Evolutionary conservation across 2,888 invertebrate species (phyloP), one percentile per base, ranked within the genome.

Genomic region (Malthinus flaveolus): DNA sequence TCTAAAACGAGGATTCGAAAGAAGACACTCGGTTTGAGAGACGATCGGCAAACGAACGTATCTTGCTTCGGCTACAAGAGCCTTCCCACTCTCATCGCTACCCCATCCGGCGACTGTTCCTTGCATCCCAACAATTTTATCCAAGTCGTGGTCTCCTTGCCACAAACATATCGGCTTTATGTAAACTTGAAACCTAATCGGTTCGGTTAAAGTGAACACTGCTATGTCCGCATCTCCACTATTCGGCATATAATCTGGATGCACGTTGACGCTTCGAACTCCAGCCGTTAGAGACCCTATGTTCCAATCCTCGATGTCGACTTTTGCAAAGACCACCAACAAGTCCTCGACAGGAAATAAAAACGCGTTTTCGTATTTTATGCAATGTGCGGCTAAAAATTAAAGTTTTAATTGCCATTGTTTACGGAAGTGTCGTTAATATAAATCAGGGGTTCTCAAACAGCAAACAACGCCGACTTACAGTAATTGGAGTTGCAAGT

Each of bases 91-190:
- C 60, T 81, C 82, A 45, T 80, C 82, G 5, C 76, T 76, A 9
- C 85, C 85, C 86, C 86, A 86, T 6, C 85, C 86, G 1, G 84
- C 81, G 2, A 85, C 83, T 74, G 78, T 76, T 9, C 83, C 85
- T 10, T 61, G 68, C 51, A 76, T 75, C 0, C 0, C 83, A 1
- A 68, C 57, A 4, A 71, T 52, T 1, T 33, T 7, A 3, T 69
- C 75, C 8, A 84, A 73, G 1, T 79, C 78, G 0, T 72, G 66
- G 48, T 77, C 71, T 31, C 82, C 83, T 0, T 81, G 81, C 86
- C 86, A 86, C n/a, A 87, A 76, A 65, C 87, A 87, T 7, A 85
- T 82, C 0, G 87, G 85, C 23, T 82, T 76, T 45, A 87, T 83
- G 70, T 78, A 82, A 59, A 81, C 81, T 0, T 81, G 80, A 71